A percentile compares a stretch with the other conserved stretches of the same genome.
These are phyloP conservation scores for Chaetodon trifascialis DNA, from an alignment of 2,113 vertebrate genomes.

Conservation along the genomic window DNA sequence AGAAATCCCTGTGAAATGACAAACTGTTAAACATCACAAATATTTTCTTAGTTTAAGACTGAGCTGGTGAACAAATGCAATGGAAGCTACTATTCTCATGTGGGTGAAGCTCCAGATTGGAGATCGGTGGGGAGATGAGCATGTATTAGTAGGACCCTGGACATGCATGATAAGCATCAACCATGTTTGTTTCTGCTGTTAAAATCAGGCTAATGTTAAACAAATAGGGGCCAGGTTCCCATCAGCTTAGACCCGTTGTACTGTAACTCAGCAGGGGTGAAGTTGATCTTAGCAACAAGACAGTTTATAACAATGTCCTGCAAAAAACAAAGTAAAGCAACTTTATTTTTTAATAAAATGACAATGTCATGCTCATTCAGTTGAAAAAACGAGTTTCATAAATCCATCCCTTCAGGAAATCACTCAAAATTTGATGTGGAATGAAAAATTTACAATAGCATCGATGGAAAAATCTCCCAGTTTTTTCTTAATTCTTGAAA, in stretches of 20 bases:
- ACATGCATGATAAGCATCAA: constrained; percentile 20
- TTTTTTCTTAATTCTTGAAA: constrained; percentile 5
- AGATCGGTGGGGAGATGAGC: neutral
- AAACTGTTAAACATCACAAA: neutral
- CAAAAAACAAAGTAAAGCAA: constrained; percentile 37
- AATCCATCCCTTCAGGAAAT: constrained; percentile 14
- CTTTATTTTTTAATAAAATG: constrained; percentile 31
- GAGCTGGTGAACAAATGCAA: constrained; percentile 24
- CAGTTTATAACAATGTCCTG: constrained; percentile 44
- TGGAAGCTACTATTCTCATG: constrained; percentile 49
- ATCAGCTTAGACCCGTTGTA: constrained; percentile 17
- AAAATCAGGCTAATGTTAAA: constrained; percentile 43
- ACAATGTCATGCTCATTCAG: constrained; percentile 25
- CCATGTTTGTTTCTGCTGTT: constrained; percentile 50
- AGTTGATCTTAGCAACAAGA: constrained; percentile 47
- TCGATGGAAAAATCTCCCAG: neutral
- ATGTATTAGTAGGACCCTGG: constrained; percentile 10
- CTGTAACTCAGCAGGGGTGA: constrained; percentile 16
- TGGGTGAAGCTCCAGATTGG: neutral
- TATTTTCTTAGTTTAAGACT: constrained; percentile 7
- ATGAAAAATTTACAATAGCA: constrained; percentile 43
- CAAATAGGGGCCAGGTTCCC: constrained; percentile 26
- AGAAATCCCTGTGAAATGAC: neutral
- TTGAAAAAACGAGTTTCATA: constrained; percentile 26
- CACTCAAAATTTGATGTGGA: constrained; percentile 13